Evolutionary conservation across 2,888 invertebrate species (phyloP).

Genomic region (Ashinkailepas kermadecensis): DNA sequence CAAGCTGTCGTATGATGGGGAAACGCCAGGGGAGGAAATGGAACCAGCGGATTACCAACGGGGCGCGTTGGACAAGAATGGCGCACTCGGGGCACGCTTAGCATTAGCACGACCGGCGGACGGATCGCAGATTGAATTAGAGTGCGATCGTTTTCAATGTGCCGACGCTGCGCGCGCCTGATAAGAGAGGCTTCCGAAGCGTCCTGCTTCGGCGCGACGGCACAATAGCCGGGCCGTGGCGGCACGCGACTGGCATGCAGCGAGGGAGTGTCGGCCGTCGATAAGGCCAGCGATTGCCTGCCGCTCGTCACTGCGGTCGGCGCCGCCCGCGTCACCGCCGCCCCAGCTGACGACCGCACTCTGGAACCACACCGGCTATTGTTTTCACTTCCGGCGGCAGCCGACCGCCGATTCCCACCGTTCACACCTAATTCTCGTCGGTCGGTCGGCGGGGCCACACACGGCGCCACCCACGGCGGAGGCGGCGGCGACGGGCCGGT

Average conservation of each 20-base stretch:
- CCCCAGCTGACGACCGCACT: not conserved
- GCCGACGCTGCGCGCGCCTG: not conserved
- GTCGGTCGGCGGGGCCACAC: not conserved
- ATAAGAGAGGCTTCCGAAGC: not conserved
- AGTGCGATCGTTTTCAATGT: conserved; percentile 13
- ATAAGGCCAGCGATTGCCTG: not conserved
- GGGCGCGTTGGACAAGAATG: too few relatives aligned
- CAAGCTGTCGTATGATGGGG: not conserved
- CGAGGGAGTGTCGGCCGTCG: not conserved
- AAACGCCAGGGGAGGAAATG: not conserved
- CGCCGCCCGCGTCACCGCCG: not conserved
- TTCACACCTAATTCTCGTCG: not conserved
- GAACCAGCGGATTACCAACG: too few relatives aligned
- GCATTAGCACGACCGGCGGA: not conserved
- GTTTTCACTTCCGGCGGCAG: conserved; percentile 1
- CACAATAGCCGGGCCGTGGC: not conserved
- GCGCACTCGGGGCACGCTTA: too few relatives aligned
- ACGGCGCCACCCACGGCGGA: not conserved
- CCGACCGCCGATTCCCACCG: not conserved
- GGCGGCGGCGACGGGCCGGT: not conserved
- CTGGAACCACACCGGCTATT: not conserved
- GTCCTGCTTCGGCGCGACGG: not conserved
- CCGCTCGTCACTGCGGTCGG: not conserved
- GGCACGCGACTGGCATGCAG: not conserved
- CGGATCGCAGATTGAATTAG: conserved; percentile 4